Evolutionary conservation across 2,797 vertebrate genomes (phyloP), one percentile per base, ranked within the genome.

Genomic region (Antennarius maculatus): DNA sequence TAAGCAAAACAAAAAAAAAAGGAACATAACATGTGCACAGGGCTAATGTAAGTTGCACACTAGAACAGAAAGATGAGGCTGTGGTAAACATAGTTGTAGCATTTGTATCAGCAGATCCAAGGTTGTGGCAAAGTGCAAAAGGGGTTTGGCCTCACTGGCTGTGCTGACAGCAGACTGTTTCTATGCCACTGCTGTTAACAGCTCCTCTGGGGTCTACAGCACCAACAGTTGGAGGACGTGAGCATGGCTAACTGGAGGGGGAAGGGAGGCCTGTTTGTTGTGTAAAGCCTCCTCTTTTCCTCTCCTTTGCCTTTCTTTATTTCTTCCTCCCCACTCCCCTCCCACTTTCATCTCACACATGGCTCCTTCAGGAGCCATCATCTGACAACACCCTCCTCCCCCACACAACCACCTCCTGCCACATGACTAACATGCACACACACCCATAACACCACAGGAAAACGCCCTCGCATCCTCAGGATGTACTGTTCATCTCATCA

Each of bases 321-420:
- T 76, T 83, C 81, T 83, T 84, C 79, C 85, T 81, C 78, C 87
- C 81, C 77, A 71, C 69, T 69, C 81, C 51, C 73, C 73, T 71
- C 84, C 81, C 79, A 74, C 85, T 77, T 84, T 86, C 80, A 80
- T 76, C 85, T 87, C 76, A 84, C 87, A 89, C 90, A 87, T 83
- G 81, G 84, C 79, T 88, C 89, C 87, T 90, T 55, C 56, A 88
- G 89, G 86, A 91, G 79, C 86, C 74, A 88, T 90, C 89, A 89
- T 90, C 85, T 91, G 89, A 91, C 88, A 88, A 91, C 89, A 89
- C 87, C 83, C 81, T 74, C 81, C 84, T 75, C 87, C 81, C 82
- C 85, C 79, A 48, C 75, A 69, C 46, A 83, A 75, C 81, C 86
- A 85, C 82, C 89, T 86, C 87, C 83, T 83, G 86, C 85, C 87